A percentile compares a stretch with the other conserved stretches of the same genome.
These are phyloP conservation scores for Parazoanthus darwini DNA, from an alignment of 92 coral and sea anemone genomes.

Conservation along the genomic window DNA sequence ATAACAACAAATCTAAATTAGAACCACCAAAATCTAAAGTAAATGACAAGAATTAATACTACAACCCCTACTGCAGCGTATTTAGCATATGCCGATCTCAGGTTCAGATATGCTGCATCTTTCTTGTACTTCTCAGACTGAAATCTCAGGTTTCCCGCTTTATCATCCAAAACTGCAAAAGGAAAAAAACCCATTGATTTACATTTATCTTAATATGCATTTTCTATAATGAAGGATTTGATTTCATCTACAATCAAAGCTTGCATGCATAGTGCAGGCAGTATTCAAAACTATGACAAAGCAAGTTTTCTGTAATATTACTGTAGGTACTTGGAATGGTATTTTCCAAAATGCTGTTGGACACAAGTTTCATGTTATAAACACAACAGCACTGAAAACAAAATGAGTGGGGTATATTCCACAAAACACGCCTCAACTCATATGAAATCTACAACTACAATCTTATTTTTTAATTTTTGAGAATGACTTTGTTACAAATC, in stretches of 20 bases:
- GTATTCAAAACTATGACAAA: not conserved
- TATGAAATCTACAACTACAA: too few relatives aligned
- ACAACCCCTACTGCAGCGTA: constrained; percentile 96
- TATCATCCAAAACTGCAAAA: constrained; percentile 92
- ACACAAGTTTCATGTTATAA: too few relatives aligned
- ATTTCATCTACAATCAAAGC: not conserved
- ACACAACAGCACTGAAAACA: too few relatives aligned
- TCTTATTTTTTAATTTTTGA: too few relatives aligned
- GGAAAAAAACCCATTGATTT: not conserved
- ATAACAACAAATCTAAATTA: constrained; percentile 25
- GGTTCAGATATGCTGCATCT: constrained; percentile 94
- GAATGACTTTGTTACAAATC: too few relatives aligned
- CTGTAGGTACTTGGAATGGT: too few relatives aligned
- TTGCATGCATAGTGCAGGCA: too few relatives aligned
- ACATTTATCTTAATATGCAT: too few relatives aligned
- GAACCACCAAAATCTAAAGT: constrained; percentile 98
- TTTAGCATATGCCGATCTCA: constrained; percentile 95
- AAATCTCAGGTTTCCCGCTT: constrained; percentile 95
- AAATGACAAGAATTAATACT: constrained; percentile 79
- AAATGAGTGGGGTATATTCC: too few relatives aligned
- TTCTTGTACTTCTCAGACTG: constrained; percentile 98
- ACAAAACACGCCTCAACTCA: too few relatives aligned
- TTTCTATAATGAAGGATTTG: too few relatives aligned
- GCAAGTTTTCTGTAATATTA: not conserved
- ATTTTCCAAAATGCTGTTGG: too few relatives aligned